These are phyloP conservation scores for Drosophila pseudotakahashii DNA, from an alignment of 2,888 invertebrate genomes.

Conservation along the genomic window DNA sequence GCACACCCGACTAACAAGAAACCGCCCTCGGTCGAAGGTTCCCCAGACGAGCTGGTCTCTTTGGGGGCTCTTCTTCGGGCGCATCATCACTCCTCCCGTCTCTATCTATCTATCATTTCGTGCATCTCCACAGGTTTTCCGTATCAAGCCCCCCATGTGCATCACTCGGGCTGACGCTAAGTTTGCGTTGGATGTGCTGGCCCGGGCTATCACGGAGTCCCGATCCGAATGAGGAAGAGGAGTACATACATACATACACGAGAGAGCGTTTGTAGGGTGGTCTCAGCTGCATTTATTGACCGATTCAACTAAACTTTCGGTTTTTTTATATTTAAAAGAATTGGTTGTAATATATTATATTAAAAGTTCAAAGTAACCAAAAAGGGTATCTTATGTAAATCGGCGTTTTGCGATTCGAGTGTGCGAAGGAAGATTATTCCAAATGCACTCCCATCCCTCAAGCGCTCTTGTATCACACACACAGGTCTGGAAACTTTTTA, in stretches of 20 bases:
- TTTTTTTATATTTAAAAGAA: background rate
- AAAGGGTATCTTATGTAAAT: background rate
- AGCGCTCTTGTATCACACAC: too few species aligned
- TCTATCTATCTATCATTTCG: constrained; percentile 22
- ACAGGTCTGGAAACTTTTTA: too few species aligned
- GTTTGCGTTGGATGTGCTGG: constrained; percentile 89
- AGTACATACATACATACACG: background rate
- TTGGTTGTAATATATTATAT: background rate
- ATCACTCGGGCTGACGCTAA: constrained; percentile 93
- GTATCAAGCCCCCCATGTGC: constrained; percentile 99
- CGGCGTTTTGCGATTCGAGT: too few species aligned
- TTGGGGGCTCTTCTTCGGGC: background rate
- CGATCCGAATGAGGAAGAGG: background rate
- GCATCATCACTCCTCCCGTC: constrained; percentile 24
- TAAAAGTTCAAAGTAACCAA: background rate
- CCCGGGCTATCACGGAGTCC: constrained; percentile 85
- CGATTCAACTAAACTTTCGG: background rate
- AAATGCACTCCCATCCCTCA: too few species aligned
- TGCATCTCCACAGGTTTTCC: constrained; percentile 88
- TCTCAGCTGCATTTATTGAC: constrained; percentile 19
- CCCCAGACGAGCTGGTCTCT: background rate
- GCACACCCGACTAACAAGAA: constrained; percentile 18
- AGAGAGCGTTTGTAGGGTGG: constrained; percentile 45
- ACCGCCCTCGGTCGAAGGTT: background rate
- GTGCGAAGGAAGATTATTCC: too few species aligned